Evolutionary conservation across 2,113 vertebrate species (phyloP), one percentile per base, ranked within the genome.

Genomic region (Hippocampus guttulatus): DNA sequence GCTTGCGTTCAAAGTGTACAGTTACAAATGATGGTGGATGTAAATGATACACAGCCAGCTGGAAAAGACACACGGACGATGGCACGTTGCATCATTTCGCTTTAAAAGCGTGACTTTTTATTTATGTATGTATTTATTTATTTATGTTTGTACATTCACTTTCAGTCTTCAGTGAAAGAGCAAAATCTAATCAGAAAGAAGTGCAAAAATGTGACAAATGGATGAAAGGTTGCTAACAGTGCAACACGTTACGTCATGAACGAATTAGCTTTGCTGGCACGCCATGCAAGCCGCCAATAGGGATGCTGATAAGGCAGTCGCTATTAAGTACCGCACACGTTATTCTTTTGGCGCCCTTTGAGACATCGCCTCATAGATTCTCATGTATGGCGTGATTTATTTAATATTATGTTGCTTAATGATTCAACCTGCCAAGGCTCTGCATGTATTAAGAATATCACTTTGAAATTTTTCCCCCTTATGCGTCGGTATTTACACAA

Each of bases 301-400:
- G 49, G 49, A 51, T 2, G 18, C 49, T 21, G 49, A 51, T 51
- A 21, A 51, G 49, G 15, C 49, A 51, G 18, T 51, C 49, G 49
- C 18, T 18, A 51, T 51, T 20, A 51, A 51, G 18, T 20, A 20
- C 49, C 6, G 33, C 6, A 38, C 33, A 51, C 18, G 49, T 82
- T 67, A 80, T 76, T 81, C 64, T 78, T 68, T 51, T 66, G 60
- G 77, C 75, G 75, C 71, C 73, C 69, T 69, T 51, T 51, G 49
- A 20, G 16, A 18, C 76, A 72, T 64, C 68, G 18, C 51, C 55
- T 68, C 54, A 16, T 33, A 18, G 15, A 33, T 43, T 12, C 12
- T 45, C 43, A 45, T 45, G 12, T 14, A 45, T 12, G 14, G 43
- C 12, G 14, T 45, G 43, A 45, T 45, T 45, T 45, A 45, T 33